Evolutionary conservation across 1,140 invertebrate genomes (phyloP), one percentile per base, ranked within the genome.

Genomic region (Megalopta genalis): DNA sequence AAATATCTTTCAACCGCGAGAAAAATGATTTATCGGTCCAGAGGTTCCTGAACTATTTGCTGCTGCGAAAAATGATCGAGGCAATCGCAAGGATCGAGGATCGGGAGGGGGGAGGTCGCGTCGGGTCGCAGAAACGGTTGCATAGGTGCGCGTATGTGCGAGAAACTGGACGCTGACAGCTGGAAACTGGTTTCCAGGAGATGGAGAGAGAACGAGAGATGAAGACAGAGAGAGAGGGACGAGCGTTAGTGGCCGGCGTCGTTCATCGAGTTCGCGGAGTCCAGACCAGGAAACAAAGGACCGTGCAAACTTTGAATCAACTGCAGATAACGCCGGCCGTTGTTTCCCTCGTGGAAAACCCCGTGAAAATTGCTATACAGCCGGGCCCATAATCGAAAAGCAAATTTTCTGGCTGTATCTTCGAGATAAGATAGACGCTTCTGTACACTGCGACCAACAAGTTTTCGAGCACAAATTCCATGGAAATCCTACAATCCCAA

Each of bases 81-180:
- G n/a, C n/a, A 21, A 23, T 10, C 32, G 16, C 25, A 60, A 32
- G 66, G 59, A 37, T 52, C 75, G 66, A 27, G 7, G 25, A 62
- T 62, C 59, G 59, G 16, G 21, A n/a, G 21, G 54, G n/a, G 12
- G 54, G 18, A 57, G 54, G 54, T 57, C 54, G 54, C 14, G 54
- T 21, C n/a, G 54, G 54, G 54, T 57, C 54, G 54, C 54, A 75
- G 63, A 75, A 75, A 75, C 65, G 4, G 37, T 66, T 42, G 62
- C 46, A 66, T 54, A 64, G 37, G 64, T 66, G 39, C 21, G 64
- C 64, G 21, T 70, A 23, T 49, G 52, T 63, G 71, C 69, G 70
- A 75, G 81, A 86, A 86, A 86, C 85, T 86, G 81, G 84, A 86
- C 42, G 70, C 81, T 83, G 84, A 86, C 85, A 86, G 84, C 74